Evolutionary conservation across 2,113 vertebrate genomes (phyloP).

Genomic region (Syngnathus typhle): DNA sequence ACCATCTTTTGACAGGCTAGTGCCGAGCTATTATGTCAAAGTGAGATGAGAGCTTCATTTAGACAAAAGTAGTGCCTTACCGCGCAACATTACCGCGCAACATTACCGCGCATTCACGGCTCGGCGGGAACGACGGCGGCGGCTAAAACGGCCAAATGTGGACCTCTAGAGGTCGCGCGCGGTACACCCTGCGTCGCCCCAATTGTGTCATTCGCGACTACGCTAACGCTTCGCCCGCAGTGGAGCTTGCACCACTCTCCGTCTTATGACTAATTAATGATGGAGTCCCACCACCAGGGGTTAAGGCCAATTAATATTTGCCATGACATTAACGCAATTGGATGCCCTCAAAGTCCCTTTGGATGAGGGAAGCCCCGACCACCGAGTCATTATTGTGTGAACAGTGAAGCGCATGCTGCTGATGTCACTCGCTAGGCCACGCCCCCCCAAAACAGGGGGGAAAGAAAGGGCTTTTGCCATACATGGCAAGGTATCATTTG

Average conservation of each 20-base stretch:
- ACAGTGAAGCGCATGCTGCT: background rate
- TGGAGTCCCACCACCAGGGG: background rate
- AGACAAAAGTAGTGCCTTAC: background rate
- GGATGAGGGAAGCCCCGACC: too few species aligned
- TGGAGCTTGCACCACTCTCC: background rate
- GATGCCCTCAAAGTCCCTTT: background rate
- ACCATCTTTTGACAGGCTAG: too few species aligned
- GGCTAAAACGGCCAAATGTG: background rate
- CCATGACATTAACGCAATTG: background rate
- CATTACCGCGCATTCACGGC: too few species aligned
- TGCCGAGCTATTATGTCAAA: too few species aligned
- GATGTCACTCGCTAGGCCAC: too few species aligned
- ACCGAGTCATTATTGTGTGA: too few species aligned
- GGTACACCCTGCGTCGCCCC: background rate
- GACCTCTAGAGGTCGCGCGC: background rate
- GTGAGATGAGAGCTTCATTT: too few species aligned
- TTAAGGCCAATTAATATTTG: background rate
- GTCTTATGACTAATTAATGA: background rate
- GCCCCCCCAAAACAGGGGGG: background rate
- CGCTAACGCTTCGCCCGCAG: background rate
- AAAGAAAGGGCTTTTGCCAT: slow-evolving; percentile 20
- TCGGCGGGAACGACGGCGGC: background rate
- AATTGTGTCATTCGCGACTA: background rate
- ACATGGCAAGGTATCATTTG: slow-evolving; percentile 25
- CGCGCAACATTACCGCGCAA: too few species aligned